Conservation (phyloP, 1,140 invertebrate species). For the Chrysomallon squamiferum region DNA sequence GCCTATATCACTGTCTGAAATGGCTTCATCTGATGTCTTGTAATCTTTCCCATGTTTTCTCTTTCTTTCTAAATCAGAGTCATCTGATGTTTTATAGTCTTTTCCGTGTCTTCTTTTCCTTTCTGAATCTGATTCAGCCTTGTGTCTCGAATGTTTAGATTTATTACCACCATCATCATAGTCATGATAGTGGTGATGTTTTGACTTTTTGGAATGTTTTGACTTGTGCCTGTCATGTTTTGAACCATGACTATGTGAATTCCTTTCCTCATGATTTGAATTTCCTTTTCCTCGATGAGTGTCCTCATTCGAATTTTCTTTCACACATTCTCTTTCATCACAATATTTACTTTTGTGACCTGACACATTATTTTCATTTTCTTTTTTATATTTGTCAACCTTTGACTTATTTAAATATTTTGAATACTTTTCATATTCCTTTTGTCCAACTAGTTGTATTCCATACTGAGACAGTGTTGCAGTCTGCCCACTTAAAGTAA, state of each 20-base stretch:
- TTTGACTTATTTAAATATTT: constrained; percentile 67
- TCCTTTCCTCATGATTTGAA: background rate
- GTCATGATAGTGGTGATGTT: background rate
- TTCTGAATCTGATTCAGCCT: no score
- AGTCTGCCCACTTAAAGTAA: constrained; percentile 74
- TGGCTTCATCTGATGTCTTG: no score
- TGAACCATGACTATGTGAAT: no score
- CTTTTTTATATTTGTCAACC: constrained; percentile 53
- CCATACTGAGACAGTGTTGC: constrained; percentile 80
- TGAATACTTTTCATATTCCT: constrained; percentile 80
- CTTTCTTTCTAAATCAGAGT: no score
- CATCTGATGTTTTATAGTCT: no score
- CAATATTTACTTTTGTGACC: no score
- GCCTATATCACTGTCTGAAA: no score
- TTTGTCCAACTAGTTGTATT: constrained; percentile 76
- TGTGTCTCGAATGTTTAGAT: no score
- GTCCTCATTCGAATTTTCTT: background rate
- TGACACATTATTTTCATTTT: constrained; percentile 28
- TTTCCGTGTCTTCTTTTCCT: no score
- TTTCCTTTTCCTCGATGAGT: constrained; percentile 1
- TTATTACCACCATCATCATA: background rate
- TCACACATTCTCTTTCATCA: no score
- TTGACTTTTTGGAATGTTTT: background rate
- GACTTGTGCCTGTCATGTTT: background rate
- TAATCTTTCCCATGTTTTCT: no score